Percentiles rank a stretch among this genome's conserved stretches.
Conservation (phyloP, 2,888 invertebrate genomes). For the Serripes groenlandicus region DNA sequence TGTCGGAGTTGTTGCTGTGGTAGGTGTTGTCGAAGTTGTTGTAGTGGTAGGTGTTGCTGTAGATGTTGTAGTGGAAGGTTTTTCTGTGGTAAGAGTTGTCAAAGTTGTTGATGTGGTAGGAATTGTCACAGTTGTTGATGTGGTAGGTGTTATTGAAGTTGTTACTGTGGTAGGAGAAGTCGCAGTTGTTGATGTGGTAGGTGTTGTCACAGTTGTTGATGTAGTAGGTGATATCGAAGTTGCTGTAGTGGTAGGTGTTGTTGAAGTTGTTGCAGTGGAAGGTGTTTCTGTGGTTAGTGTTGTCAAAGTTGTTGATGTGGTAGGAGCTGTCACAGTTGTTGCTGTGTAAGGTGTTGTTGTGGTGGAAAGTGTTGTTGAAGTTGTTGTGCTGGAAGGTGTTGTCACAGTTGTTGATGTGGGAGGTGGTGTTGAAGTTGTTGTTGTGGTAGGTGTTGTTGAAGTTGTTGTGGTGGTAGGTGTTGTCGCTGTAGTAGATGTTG, state of each 20-base stretch:
- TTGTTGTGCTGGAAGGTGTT: background rate
- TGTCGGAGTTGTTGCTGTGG: background rate
- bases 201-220: background rate
- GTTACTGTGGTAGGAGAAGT: background rate
- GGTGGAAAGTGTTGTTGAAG: background rate
- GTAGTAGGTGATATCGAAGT: background rate
- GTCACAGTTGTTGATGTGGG: background rate
- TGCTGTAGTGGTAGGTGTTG: background rate
- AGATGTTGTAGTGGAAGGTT: background rate
- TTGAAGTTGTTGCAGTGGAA: background rate
- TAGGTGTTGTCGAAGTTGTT: background rate
- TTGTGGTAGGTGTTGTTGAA: background rate
- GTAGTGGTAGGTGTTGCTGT: background rate
- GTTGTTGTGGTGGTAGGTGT: background rate
- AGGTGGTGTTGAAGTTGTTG: constrained; percentile 7
- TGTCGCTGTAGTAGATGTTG: background rate
- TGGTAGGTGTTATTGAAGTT: background rate
- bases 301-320: background rate
- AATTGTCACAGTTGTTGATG: background rate
- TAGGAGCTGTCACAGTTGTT: background rate
- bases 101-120: background rate
- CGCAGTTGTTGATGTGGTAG: background rate
- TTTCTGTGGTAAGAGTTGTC: background rate
- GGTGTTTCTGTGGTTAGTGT: background rate
- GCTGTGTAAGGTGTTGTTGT: background rate